These are phyloP conservation scores for Tragelaphus eurycerus DNA, from an alignment of 2,797 vertebrate genomes.

Conservation along the genomic window DNA sequence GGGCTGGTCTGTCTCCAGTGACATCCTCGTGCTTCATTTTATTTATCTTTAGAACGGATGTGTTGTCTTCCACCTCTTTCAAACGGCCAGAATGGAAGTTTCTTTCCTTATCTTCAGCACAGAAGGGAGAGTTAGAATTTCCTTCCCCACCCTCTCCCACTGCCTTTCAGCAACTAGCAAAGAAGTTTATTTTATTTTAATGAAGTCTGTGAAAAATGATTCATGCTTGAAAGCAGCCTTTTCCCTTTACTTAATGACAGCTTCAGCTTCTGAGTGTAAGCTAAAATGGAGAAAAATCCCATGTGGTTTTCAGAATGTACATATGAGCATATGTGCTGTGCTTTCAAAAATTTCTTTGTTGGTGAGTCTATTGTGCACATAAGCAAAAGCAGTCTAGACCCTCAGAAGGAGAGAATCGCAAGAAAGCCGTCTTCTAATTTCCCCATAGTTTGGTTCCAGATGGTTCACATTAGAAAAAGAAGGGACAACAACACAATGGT, in stretches of 20 bases:
- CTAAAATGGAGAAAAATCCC: slow-evolving; percentile 36
- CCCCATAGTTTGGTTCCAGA: neutral
- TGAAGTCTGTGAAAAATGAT: slow-evolving; percentile 59
- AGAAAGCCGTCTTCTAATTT: neutral
- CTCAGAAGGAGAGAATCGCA: neutral
- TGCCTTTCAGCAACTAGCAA: slow-evolving; percentile 49
- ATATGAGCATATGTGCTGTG: slow-evolving; percentile 17
- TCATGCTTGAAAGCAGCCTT: slow-evolving; percentile 57
- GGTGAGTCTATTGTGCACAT: slow-evolving; percentile 6
- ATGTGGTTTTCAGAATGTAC: slow-evolving; percentile 15
- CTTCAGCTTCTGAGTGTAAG: slow-evolving; percentile 47
- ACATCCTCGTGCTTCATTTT: neutral
- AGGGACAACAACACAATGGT: neutral
- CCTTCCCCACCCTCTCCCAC: neutral
- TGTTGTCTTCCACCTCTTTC: neutral
- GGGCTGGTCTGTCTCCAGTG: neutral
- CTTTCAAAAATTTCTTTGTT: slow-evolving; percentile 51
- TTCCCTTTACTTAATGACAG: slow-evolving; percentile 54
- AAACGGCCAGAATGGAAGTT: neutral
- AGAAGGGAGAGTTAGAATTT: neutral
- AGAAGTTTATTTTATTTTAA: slow-evolving; percentile 65
- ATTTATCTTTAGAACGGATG: neutral
- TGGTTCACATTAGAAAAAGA: neutral
- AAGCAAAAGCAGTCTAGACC: neutral
- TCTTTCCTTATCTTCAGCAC: slow-evolving; percentile 15